Base-by-base conservation (phyloP, 2,797 vertebrate species). In the Mormyrops attenuatus region DNA sequence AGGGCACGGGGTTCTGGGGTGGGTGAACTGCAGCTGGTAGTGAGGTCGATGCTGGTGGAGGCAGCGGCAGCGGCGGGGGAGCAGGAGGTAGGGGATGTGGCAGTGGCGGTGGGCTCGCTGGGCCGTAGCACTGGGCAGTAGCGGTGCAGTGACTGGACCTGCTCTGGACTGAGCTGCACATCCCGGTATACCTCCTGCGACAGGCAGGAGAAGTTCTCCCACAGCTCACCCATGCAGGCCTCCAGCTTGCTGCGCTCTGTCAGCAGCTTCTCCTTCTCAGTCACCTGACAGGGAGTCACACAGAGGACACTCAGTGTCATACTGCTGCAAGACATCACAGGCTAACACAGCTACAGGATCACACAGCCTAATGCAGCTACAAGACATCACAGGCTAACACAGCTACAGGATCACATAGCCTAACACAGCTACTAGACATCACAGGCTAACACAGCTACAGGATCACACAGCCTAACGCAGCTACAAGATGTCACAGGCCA, bases 121-220 rank as follows among this genome's bases (percentile, higher is more conserved):
- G 98, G 97, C 91, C 97, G 95, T 93, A 98, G 96, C 91, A 98
- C 96, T 0, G 98, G 98, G 95, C 98, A 99, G 95, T 98, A 99
- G 94, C 97, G 97, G 93, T 98, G 97, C 88, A 99, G 94, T 41
- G 97, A 98, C 95, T 98, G 98, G 92, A 98, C 97, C 95, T 99
- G 98, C 95, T 99, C 99, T 0, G 98, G 98, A 93, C 97, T 99
- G 90, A 96, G 94, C 95, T 98, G 98, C 92, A 99, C 98, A 90
- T 99, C 98, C 92, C 97, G 93, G 93, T 97, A 99, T 92, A 99
- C 98, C 94, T 99, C 98, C 95, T 99, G 98, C 38, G 98, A 99
- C 92, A 99, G 96, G 91, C 99, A 99, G 3, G 99, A 99, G 96
- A 99, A 99, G 94, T 99, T 99, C 95, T 99, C 98, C 95, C 98